phyloP scores from a whole-genome alignment of 1,140 invertebrate genomes.

The Lanistes nyassanus region DNA sequence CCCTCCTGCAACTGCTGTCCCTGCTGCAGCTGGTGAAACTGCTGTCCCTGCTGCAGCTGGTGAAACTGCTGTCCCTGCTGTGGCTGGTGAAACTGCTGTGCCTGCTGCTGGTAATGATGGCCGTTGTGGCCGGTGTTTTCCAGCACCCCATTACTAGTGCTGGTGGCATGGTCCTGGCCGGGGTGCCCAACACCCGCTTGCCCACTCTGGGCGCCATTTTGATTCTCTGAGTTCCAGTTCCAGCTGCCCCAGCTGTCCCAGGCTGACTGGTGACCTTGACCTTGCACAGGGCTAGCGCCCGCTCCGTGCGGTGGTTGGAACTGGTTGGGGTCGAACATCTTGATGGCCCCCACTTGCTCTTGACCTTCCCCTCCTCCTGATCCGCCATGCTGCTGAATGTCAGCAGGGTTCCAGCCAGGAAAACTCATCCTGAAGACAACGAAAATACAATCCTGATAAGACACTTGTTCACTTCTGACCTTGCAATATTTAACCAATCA shows the following conservation, averaged over 20 bases:
- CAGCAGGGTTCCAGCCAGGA: slow-evolving; percentile 8
- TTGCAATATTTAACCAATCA: background rate
- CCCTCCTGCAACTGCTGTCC: no score
- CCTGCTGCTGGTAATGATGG: slow-evolving; percentile 15
- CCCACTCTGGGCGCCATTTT: slow-evolving; percentile 2
- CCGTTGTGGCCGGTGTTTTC: background rate
- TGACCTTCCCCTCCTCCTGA: slow-evolving; percentile 13
- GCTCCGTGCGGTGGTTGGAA: slow-evolving; percentile 26
- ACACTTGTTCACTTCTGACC: slow-evolving; percentile 4
- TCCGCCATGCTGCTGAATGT: slow-evolving; percentile 32
- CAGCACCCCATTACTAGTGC: background rate
- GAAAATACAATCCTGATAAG: background rate
- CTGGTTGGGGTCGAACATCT: slow-evolving; percentile 50
- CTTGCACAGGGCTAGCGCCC: background rate
- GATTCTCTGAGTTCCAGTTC: slow-evolving; percentile 29
- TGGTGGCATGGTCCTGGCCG: no score
- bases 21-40: slow-evolving; percentile 1
- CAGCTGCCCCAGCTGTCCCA: slow-evolving; percentile 41
- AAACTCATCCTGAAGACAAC: slow-evolving; percentile 44
- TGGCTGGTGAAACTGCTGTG: slow-evolving; percentile 7
- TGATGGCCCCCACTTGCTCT: slow-evolving; percentile 33
- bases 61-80: slow-evolving; percentile 17
- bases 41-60: background rate
- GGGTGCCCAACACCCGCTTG: slow-evolving; percentile 8
- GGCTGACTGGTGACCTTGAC: slow-evolving; percentile 10